Evolutionary conservation across 2,113 vertebrate genomes (phyloP), one percentile per base, ranked within the genome.

Genomic region (Sebastes schlegelii): DNA sequence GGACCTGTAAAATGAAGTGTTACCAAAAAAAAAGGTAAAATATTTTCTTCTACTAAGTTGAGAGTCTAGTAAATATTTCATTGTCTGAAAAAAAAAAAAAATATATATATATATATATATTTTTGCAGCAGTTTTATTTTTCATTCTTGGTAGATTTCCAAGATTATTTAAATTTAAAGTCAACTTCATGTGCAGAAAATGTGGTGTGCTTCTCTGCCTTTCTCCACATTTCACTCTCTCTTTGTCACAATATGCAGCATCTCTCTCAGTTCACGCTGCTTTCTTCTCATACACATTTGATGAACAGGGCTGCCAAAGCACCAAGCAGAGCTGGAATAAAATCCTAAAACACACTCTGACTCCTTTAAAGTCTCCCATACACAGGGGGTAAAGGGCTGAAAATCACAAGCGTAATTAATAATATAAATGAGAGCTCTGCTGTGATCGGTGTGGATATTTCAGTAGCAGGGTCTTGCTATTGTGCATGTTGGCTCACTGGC

Each of bases 231-330:
- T 77, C 16, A 58, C 46, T 83, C 61, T 42, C 57, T 51, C 77
- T 79, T 58, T 79, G 71, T 73, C 70, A 3, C 40, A 58, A 62
- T 52, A 21, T 12, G 58, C 34, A 61, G 9, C 11, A 42, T 46
- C 46, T 69, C 34, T 49, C 61, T 3, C 34, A 11, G 6, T 26
- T 78, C 19, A 34, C 4, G 17, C 73, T 62, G 52, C 51, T 66
- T 77, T 79, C 65, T 49, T 74, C 55, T 80, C 61, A 80, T 55
- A 16, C 49, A 80, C 71, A 82, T 82, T 74, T 77, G 72, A 80
- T 68, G 72, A 87, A 74, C 54, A 12, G 23, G 12, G 43, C 57
- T 34, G 34, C 34, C 34, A 34, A 34, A 34, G 34, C 34, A 34
- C 34, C 34, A 34, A 34, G 34, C 34, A 34, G 34, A 34, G 54